Base-by-base conservation (phyloP, 2,113 vertebrate species). In the Rhinichthys klamathensis region DNA sequence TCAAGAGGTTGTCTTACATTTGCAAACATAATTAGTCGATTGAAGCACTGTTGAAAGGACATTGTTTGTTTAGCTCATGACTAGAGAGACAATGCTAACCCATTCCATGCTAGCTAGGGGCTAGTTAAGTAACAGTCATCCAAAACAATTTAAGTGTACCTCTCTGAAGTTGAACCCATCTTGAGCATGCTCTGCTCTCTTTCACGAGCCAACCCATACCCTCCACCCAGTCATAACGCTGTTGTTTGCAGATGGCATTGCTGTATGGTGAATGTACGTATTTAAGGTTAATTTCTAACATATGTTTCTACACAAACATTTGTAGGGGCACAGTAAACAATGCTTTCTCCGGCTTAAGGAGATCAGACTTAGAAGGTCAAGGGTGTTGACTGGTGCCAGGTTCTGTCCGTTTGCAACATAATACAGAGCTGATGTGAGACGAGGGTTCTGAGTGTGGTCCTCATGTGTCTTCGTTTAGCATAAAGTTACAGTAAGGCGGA, bases 251-350 rank as follows among this genome's bases (percentile, higher is more conserved):
- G 79, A 84, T 84, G 81, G 79, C 90, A 89, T 90, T 91, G 90
- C 90, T 91, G 89, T 91, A 87, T 76, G 70, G 76, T 67, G 65
- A 69, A 79, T 58, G 84, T 87, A 89, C 87, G 76, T 90, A 90
- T 92, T 90, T 87, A 49, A 87, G 90, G 89, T 90, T 93, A 93
- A 95, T 92, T 89, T 88, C 86, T 91, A 80, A 87, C 94, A 95
- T 92, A 91, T 93, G 91, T 90, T 90, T 92, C 85, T 51, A 54
- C 67, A 84, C 78, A 79, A 89, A 88, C 87, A 49, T 38, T 58
- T 69, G 44, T 16, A 72, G 32, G 84, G 88, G 75, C 85, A 87
- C 88, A 88, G 80, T 88, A 83, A 85, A 86, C 84, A 87, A 83
- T 70, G 67, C 84, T 75, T 85, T 56, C 46, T 78, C 27, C 41